Percentiles rank a stretch among this genome's conserved stretches.
These are phyloP conservation scores for Drosophila seclusa DNA, from an alignment of 2,888 invertebrate genomes.

Conservation along the genomic window DNA sequence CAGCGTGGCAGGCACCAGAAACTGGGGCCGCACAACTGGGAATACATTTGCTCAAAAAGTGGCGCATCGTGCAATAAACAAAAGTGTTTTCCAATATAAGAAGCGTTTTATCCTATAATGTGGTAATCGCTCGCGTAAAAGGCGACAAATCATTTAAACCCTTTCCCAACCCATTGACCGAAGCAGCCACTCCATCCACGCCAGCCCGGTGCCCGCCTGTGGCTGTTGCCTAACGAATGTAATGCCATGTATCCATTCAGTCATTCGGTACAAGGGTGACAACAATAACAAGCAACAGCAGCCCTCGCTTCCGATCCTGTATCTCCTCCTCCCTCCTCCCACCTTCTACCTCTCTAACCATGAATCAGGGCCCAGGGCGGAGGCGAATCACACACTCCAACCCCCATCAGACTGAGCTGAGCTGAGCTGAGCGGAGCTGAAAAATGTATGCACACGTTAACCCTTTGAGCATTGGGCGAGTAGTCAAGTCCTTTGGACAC, in stretches of 20 bases:
- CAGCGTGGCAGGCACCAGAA: background rate
- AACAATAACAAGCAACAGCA: slow-evolving; percentile 49
- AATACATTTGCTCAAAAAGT: slow-evolving; percentile 65
- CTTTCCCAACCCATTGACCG: slow-evolving; percentile 46
- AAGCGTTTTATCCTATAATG: slow-evolving; percentile 81
- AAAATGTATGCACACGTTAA: slow-evolving; percentile 73
- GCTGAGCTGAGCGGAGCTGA: slow-evolving; percentile 18
- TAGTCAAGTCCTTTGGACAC: slow-evolving; percentile 29
- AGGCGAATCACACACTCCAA: slow-evolving; percentile 24
- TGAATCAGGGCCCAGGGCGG: slow-evolving; percentile 29
- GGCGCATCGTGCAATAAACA: slow-evolving; percentile 72
- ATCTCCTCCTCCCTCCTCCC: background rate
- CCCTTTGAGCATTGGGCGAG: slow-evolving; percentile 65
- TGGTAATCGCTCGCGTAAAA: slow-evolving; percentile 84
- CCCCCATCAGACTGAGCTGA: background rate
- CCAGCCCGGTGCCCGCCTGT: slow-evolving; percentile 4
- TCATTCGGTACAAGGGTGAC: slow-evolving; percentile 68
- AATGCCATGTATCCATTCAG: slow-evolving; percentile 21
- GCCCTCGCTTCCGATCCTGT: slow-evolving; percentile 2
- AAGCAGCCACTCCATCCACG: slow-evolving; percentile 1
- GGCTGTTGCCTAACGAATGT: slow-evolving; percentile 43
- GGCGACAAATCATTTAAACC: slow-evolving; percentile 84
- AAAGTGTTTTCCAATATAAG: slow-evolving; percentile 80
- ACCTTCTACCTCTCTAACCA: background rate
- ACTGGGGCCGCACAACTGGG: slow-evolving; percentile 62